A percentile compares a stretch with the other conserved stretches of the same genome.
Evolutionary conservation across 2,797 vertebrate genomes (phyloP).

Genomic region (Myotis planiceps): DNA sequence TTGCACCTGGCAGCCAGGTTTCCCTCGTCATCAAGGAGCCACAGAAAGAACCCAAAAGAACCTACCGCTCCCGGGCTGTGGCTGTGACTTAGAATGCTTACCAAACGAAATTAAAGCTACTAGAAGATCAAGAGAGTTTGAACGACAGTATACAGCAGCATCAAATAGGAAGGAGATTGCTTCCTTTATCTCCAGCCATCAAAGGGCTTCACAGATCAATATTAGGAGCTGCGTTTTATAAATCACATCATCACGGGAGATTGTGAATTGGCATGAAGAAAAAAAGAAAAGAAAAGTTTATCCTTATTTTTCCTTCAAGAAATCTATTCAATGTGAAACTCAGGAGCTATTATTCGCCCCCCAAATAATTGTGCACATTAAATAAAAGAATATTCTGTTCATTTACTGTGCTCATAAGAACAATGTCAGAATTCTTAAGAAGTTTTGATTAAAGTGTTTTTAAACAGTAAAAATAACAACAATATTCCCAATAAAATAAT

Average conservation of each 20-base stretch:
- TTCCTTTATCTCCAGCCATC: constrained; percentile 42
- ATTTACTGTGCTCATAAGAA: constrained; percentile 2
- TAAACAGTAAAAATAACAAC: constrained; percentile 72
- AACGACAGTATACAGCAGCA: background rate
- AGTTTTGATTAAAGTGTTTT: constrained; percentile 72
- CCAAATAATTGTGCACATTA: constrained; percentile 22
- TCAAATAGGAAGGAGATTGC: constrained; percentile 12
- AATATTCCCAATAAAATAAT: constrained; percentile 85
- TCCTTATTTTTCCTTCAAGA: background rate
- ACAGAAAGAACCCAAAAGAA: background rate
- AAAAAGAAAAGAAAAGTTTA: background rate
- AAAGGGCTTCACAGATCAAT: constrained; percentile 55
- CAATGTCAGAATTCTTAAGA: constrained; percentile 28
- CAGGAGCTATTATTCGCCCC: background rate
- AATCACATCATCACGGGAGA: constrained; percentile 40
- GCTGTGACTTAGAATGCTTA: background rate
- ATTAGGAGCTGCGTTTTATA: constrained; percentile 51
- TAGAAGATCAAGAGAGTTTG: constrained; percentile 21
- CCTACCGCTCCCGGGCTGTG: background rate
- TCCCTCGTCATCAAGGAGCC: constrained; percentile 11
- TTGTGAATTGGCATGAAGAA: background rate
- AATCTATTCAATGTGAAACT: constrained; percentile 12
- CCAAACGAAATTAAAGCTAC: background rate
- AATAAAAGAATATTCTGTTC: background rate
- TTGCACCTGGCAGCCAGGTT: constrained; percentile 63